Evolutionary conservation across 2,797 vertebrate genomes (phyloP).

Genomic region (Pipistrellus pygmaeus): DNA sequence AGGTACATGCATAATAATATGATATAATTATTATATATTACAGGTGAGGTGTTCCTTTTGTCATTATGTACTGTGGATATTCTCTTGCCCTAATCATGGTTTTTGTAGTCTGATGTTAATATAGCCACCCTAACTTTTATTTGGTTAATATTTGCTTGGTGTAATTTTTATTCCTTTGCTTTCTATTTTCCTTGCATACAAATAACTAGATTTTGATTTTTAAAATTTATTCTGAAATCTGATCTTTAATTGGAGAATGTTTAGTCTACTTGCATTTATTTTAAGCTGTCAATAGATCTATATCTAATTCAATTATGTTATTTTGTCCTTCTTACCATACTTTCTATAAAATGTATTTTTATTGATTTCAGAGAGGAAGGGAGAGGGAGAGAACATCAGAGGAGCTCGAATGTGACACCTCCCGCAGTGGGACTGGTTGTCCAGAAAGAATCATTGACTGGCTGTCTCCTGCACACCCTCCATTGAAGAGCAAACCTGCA

Average conservation of each 20-base stretch:
- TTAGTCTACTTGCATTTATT: constrained; percentile 13
- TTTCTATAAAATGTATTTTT: too few species aligned
- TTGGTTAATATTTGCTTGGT: background rate
- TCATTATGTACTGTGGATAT: background rate
- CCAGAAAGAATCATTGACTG: too few species aligned
- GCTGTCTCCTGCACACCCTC: too few species aligned
- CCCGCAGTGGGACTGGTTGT: too few species aligned
- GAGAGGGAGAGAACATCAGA: too few species aligned
- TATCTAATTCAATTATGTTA: background rate
- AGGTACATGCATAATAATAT: background rate
- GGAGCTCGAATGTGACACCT: too few species aligned
- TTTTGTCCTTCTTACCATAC: background rate
- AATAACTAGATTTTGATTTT: background rate
- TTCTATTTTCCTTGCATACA: background rate
- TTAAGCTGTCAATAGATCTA: background rate
- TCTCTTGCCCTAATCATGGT: background rate
- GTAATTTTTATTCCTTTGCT: constrained; percentile 9
- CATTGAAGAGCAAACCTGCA: too few species aligned
- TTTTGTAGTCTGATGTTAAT: background rate
- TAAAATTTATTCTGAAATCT: background rate
- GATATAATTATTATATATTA: background rate
- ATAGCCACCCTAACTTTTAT: background rate
- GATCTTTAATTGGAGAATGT: background rate
- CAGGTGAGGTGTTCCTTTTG: background rate
- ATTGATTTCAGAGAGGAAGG: too few species aligned